These are phyloP conservation scores for Ctenopoma kingsleyae DNA, from an alignment of 2,797 vertebrate species.

Conservation along the genomic window DNA sequence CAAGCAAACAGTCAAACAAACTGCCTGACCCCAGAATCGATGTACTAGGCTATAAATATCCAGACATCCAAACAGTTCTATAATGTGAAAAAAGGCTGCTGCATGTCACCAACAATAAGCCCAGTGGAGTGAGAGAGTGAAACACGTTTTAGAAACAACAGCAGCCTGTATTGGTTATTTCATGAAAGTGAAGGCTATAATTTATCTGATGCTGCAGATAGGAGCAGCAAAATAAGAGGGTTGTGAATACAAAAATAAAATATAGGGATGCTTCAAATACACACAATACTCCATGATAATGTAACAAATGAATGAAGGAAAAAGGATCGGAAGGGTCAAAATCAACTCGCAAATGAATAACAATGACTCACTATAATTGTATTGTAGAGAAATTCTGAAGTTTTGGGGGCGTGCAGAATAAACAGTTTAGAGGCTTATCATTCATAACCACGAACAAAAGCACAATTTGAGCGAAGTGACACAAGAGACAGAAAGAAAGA, in stretches of 20 bases:
- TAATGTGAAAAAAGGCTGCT: constrained; percentile 20
- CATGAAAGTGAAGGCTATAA: not conserved
- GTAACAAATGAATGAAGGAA: constrained; percentile 8
- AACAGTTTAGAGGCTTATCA: not conserved
- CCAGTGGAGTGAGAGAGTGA: constrained; percentile 8
- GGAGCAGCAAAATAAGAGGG: constrained; percentile 22
- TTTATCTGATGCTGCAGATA: constrained; percentile 10
- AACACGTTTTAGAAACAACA: constrained; percentile 12
- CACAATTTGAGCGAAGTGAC: constrained; percentile 20
- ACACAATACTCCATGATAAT: constrained; percentile 7
- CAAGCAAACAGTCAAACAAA: constrained; percentile 21
- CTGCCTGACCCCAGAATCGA: constrained; percentile 5
- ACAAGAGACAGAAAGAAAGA: constrained; percentile 11
- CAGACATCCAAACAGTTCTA: constrained; percentile 23
- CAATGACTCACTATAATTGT: constrained; percentile 9
- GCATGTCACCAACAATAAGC: not conserved
- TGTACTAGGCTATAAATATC: constrained; percentile 3
- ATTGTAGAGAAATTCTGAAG: not conserved
- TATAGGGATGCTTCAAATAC: not conserved
- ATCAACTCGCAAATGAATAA: constrained; percentile 8
- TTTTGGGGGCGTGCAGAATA: not conserved
- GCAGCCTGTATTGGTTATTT: not conserved
- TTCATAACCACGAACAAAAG: constrained; percentile 39
- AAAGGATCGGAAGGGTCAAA: constrained; percentile 14
- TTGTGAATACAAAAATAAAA: constrained; percentile 4